Conservation (phyloP, 2,113 vertebrate species). For the Callospermophilus lateralis region DNA sequence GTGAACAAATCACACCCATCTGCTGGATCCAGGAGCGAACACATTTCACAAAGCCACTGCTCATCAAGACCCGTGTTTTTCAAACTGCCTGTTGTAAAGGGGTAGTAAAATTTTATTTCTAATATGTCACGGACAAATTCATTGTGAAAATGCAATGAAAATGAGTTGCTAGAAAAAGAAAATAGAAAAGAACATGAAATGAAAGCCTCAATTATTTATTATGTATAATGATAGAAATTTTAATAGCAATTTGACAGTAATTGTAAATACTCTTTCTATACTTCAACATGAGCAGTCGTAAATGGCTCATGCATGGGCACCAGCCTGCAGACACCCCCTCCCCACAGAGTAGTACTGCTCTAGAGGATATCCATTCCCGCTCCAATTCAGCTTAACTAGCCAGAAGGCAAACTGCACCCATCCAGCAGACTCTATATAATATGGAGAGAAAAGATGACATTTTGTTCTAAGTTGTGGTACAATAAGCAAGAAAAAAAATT, state of each 20-base stretch:
- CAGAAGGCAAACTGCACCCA: not conserved
- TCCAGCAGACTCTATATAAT: not conserved
- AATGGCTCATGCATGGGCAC: not conserved
- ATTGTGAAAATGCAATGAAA: constrained; percentile 45
- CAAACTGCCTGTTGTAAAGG: not conserved
- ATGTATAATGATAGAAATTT: constrained; percentile 17
- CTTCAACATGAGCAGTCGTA: not conserved
- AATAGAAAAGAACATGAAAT: constrained; percentile 45
- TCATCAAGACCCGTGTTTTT: not conserved
- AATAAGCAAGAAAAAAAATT: not conserved
- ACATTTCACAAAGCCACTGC: not conserved
- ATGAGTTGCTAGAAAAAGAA: constrained; percentile 63
- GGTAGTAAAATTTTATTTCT: constrained; percentile 35
- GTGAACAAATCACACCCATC: not conserved
- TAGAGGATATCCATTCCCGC: not conserved
- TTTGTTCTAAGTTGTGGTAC: not conserved
- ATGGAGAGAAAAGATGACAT: not conserved
- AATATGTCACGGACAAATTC: constrained; percentile 29
- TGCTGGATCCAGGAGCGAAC: not conserved
- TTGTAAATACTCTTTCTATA: constrained; percentile 37
- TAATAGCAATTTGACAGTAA: constrained; percentile 35
- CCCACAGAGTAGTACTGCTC: not conserved
- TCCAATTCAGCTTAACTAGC: not conserved
- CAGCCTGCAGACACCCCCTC: not conserved
- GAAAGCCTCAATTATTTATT: constrained; percentile 44